A percentile compares a stretch with the other conserved stretches of the same genome.
Evolutionary conservation across 2,888 invertebrate genomes (phyloP).

Genomic region (Subacronicta megacephala): DNA sequence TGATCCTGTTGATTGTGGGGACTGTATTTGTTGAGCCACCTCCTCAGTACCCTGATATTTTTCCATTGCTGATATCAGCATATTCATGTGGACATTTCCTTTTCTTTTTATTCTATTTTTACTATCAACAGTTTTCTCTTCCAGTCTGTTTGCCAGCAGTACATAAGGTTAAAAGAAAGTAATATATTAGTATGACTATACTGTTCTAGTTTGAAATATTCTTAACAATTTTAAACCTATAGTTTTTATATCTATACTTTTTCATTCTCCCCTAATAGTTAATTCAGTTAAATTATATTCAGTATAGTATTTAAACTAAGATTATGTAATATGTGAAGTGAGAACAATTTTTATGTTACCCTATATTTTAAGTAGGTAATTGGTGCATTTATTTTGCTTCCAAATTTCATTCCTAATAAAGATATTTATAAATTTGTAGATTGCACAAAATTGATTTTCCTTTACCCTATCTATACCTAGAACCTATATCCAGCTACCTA

Average conservation of each 20-base stretch:
- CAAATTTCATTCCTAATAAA: slow-evolving; percentile 53
- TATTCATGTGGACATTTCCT: slow-evolving; percentile 96
- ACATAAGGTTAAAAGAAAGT: slow-evolving; percentile 71
- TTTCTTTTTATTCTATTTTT: slow-evolving; percentile 93
- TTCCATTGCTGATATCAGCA: slow-evolving; percentile 93
- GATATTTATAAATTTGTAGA: slow-evolving; percentile 41
- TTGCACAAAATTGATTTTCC: slow-evolving; percentile 30
- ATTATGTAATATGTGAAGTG: slow-evolving; percentile 4
- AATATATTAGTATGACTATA: slow-evolving; percentile 26
- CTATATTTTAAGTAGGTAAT: slow-evolving; percentile 20
- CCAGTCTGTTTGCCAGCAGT: slow-evolving; percentile 71
- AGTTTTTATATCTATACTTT: slow-evolving; percentile 20
- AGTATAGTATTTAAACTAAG: slow-evolving; percentile 7
- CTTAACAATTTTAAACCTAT: slow-evolving; percentile 21
- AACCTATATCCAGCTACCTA: no score
- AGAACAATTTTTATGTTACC: slow-evolving; percentile 15
- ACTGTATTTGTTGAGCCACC: slow-evolving; percentile 92
- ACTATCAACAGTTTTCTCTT: slow-evolving; percentile 91
- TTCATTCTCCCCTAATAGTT: slow-evolving; percentile 6
- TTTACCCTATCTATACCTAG: slow-evolving; percentile 9
- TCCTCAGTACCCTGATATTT: slow-evolving; percentile 94
- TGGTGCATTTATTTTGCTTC: slow-evolving; percentile 22
- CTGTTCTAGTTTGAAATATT: slow-evolving; percentile 18
- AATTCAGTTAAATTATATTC: neutral
- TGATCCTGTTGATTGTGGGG: slow-evolving; percentile 89